Evolutionary conservation across 1,140 invertebrate genomes (phyloP), one percentile per base, ranked within the genome.

Genomic region (Carcinoscorpius rotundicauda): DNA sequence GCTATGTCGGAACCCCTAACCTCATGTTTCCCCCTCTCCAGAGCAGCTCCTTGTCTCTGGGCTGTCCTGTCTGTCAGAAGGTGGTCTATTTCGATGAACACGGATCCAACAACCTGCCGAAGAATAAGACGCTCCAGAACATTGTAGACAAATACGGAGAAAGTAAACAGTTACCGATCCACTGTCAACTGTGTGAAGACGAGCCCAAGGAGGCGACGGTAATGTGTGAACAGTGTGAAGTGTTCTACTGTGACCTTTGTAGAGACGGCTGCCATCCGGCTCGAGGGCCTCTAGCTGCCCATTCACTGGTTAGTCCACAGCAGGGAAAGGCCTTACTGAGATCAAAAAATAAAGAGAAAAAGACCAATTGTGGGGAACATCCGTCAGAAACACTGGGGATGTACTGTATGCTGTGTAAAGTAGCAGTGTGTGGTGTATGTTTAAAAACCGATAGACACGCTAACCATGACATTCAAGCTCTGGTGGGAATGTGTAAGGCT

Each of bases 191-290:
- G 82, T 98, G 95, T 78, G 91, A 92, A 75, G 88, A 88, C 67
- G 82, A 85, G 8, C 84, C 86, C 0, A 83, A 85, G 57, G 85
- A 88, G 51, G 94, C 95, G 0, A 85, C 87, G 29, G 85, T 92
- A 6, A 85, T 93, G 68, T 99, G 96, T 78, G 91, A 97, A 76
- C 93, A 97, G 78, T 98, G 95, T 79, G 91, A 96, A 76, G 90
- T 96, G 58, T 85, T 93, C 67, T 98, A 97, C 76, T 98, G 95
- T 78, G 89, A 93, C 67, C 79, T 81, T 52, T 98, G 95, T 74
- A 84, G 90, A 3, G 91, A 96, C 70, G 85, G 86, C 9, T 97
- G 93, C 77, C 95, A 98, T 77, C 94, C 95, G 6, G 81, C 85
- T 3, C 81, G 93, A 29, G 94, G 94, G 3, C 93, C 94, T 0